Evolutionary conservation across 2,888 invertebrate species (phyloP).

Genomic region (Lasioglossum figueresi): DNA sequence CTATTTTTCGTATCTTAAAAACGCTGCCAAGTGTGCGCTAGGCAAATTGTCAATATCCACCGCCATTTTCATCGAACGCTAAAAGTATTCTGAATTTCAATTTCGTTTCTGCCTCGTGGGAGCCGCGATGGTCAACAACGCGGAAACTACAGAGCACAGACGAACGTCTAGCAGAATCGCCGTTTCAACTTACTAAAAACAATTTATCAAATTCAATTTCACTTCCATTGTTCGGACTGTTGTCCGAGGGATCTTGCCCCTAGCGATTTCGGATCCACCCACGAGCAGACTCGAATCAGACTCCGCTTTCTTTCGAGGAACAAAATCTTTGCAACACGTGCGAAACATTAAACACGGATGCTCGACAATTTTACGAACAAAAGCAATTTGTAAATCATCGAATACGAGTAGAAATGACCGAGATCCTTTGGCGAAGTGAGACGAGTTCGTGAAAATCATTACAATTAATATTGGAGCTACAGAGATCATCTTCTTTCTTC

Average conservation of each 20-base stretch:
- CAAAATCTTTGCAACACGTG: neutral
- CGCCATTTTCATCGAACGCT: neutral
- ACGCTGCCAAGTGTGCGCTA: neutral
- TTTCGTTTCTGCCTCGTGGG: neutral
- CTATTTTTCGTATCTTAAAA: neutral
- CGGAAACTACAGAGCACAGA: neutral
- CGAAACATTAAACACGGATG: neutral
- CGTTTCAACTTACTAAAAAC: neutral
- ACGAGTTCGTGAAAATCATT: neutral
- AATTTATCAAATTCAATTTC: neutral
- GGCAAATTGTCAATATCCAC: neutral
- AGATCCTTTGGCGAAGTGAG: neutral
- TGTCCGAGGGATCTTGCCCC: neutral
- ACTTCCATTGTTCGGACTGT: neutral
- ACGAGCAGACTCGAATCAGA: neutral
- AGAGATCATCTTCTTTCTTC: no score
- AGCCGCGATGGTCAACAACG: neutral
- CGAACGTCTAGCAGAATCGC: neutral
- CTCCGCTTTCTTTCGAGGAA: neutral
- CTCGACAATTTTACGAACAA: neutral
- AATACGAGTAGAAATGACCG: neutral
- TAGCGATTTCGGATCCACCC: neutral
- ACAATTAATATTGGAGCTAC: neutral
- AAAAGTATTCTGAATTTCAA: neutral
- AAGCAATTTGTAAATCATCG: neutral